Evolutionary conservation across 2,797 vertebrate genomes (phyloP).

Genomic region (Leuciscus waleckii): DNA sequence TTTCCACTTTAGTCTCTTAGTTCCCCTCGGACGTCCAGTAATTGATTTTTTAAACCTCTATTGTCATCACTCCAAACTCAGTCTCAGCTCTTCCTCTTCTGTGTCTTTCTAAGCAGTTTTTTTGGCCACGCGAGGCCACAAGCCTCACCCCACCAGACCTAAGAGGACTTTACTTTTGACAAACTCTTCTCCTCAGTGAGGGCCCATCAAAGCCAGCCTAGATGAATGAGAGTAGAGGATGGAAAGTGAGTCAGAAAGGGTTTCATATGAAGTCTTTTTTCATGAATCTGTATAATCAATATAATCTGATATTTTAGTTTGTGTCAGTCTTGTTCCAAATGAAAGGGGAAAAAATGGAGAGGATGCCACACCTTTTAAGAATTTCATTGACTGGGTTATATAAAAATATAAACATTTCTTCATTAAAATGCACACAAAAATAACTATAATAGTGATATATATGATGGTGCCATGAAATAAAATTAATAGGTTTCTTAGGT

Average conservation of each 20-base stretch:
- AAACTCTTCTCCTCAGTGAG: neutral
- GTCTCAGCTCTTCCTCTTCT: slow-evolving; percentile 9
- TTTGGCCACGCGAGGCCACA: neutral
- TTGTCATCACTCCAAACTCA: slow-evolving; percentile 8
- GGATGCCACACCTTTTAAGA: neutral
- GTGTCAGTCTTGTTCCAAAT: neutral
- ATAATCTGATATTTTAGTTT: neutral
- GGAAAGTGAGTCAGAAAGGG: neutral
- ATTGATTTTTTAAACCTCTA: slow-evolving; percentile 26
- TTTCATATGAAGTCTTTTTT: neutral
- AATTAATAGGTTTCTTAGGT: neutral
- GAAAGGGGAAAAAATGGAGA: neutral
- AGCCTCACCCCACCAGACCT: neutral
- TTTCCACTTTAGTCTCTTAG: slow-evolving; percentile 10
- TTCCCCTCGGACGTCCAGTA: slow-evolving; percentile 16
- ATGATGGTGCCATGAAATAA: neutral
- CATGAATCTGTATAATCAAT: too few relatives aligned
- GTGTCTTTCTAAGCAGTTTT: slow-evolving; percentile 10
- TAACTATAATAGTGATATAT: neutral
- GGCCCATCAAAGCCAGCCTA: neutral
- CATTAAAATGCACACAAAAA: neutral
- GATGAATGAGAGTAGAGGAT: neutral
- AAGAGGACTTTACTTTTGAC: neutral
- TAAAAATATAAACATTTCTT: neutral
- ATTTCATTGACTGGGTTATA: neutral